Evolutionary conservation across 2,888 invertebrate species (phyloP), one percentile per base, ranked within the genome.

Genomic region (Eupithecia vulgata): DNA sequence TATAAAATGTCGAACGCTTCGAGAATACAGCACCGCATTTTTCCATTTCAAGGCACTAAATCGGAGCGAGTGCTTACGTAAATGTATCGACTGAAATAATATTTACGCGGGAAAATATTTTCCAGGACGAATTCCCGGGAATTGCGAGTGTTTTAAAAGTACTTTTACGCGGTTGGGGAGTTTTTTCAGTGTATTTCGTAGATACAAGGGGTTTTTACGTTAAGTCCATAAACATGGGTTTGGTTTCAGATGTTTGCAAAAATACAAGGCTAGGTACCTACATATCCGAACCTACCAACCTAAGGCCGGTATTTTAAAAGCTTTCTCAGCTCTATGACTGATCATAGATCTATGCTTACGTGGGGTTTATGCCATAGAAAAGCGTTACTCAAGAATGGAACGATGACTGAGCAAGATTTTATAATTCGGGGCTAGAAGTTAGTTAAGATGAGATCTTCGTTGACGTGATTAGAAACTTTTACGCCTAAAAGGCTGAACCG

Each of bases 81-180:
- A 88, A 90, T 87, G 88, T 90, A 89, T 90, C 90, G 90, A 87
- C 84, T 84, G 85, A 86, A 90, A 89, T 89, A 88, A 88, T 88
- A 84, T 87, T 85, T 82, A 76, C 79, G 76, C 76, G 71, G 76
- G 75, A 77, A 81, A 79, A 75, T 73, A 72, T 72, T 75, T 79
- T 74, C 48, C 71, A 75, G 68, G 65, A 71, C 70, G 72, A 72
- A 70, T 70, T 40, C 69, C 21, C 45, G 61, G 52, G 70, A 78
- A 77, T 70, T 69, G 68, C 59, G 67, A 66, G 66, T 69, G 69
- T 57, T 67, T 68, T 59, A 25, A 75, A 74, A 76, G 64, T 65
- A 67, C 72, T 72, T 74, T 67, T 70, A 52, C 37, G 68, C 66
- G 68, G 65, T 48, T 42, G 57, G 35, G 67, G 65, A 40, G 25